Evolutionary conservation across 2,888 invertebrate species (phyloP).

Genomic region (Piscicola geometra): DNA sequence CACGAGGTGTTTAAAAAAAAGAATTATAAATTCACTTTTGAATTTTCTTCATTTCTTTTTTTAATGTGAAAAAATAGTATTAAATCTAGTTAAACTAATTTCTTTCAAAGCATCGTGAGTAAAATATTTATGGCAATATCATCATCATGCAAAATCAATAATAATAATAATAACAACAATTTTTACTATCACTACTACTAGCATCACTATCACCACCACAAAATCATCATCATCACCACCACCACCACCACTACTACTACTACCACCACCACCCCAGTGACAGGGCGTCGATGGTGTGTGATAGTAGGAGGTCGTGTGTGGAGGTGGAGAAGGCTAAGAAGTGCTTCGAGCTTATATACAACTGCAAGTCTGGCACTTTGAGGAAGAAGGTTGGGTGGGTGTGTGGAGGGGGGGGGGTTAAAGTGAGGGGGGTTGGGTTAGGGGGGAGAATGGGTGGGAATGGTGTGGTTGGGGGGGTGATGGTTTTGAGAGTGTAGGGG

Average conservation of each 20-base stretch:
- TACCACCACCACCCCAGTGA: background rate
- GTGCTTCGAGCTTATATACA: background rate
- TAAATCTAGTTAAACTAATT: too few relatives aligned
- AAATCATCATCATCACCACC: too few relatives aligned
- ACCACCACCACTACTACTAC: too few relatives aligned
- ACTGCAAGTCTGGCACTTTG: background rate
- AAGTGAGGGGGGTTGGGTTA: background rate
- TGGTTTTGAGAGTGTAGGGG: too few relatives aligned
- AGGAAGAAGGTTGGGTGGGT: constrained; percentile 2
- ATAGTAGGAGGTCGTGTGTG: background rate
- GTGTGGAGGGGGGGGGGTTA: background rate
- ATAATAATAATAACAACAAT: background rate
- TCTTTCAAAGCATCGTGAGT: too few relatives aligned
- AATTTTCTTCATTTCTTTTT: too few relatives aligned
- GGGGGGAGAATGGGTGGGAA: background rate
- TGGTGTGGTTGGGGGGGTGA: too few relatives aligned
- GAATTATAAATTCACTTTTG: too few relatives aligned
- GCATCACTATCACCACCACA: too few relatives aligned
- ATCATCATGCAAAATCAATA: background rate
- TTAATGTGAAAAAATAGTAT: too few relatives aligned
- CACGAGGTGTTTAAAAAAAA: constrained; percentile 46
- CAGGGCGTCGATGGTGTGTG: background rate
- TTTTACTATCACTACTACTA: too few relatives aligned
- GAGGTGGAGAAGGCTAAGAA: background rate
- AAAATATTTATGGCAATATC: constrained; percentile 2